Conservation (phyloP, 2,888 invertebrate genomes). For the Cremastinae sp. region DNA sequence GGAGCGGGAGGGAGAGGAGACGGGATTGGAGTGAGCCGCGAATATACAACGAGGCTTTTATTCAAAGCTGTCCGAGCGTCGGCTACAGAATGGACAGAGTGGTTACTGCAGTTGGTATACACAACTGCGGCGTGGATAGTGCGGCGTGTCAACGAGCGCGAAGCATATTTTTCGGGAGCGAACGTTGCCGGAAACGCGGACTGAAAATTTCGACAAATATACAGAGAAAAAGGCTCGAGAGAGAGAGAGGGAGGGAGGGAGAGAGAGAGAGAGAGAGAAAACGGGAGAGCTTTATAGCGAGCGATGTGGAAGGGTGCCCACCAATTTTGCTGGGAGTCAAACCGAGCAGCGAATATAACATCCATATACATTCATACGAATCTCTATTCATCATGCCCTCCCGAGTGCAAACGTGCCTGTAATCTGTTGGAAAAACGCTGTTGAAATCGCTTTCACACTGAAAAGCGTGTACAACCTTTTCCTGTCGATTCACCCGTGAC, state of each 20-base stretch:
- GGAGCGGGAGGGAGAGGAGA: slow-evolving; percentile 37
- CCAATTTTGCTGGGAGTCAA: slow-evolving; percentile 20
- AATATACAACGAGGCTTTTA: slow-evolving; percentile 52
- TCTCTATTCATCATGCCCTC: too few species aligned
- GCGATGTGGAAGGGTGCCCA: slow-evolving; percentile 9
- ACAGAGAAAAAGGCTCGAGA: slow-evolving; percentile 39
- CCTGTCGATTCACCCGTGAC: too few species aligned
- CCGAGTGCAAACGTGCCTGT: too few species aligned
- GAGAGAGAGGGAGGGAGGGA: slow-evolving; percentile 38
- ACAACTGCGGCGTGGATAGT: slow-evolving; percentile 45
- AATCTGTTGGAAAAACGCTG: too few species aligned
- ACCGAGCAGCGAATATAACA: not conserved
- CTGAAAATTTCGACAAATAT: slow-evolving; percentile 46
- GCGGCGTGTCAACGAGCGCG: slow-evolving; percentile 59
- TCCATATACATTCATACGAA: too few species aligned
- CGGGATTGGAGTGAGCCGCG: slow-evolving; percentile 19
- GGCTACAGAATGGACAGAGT: slow-evolving; percentile 60
- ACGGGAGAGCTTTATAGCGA: slow-evolving; percentile 33
- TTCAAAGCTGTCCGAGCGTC: slow-evolving; percentile 61
- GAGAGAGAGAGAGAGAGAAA: slow-evolving; percentile 23
- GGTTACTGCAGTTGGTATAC: slow-evolving; percentile 46
- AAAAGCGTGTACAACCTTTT: too few species aligned
- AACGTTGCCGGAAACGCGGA: slow-evolving; percentile 27
- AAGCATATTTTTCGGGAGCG: slow-evolving; percentile 57
- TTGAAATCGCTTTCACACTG: too few species aligned